Percentiles rank a stretch among this genome's conserved stretches.
These are phyloP conservation scores for Tricholauxania praeusta DNA, from an alignment of 2,888 invertebrate genomes.

Conservation along the genomic window DNA sequence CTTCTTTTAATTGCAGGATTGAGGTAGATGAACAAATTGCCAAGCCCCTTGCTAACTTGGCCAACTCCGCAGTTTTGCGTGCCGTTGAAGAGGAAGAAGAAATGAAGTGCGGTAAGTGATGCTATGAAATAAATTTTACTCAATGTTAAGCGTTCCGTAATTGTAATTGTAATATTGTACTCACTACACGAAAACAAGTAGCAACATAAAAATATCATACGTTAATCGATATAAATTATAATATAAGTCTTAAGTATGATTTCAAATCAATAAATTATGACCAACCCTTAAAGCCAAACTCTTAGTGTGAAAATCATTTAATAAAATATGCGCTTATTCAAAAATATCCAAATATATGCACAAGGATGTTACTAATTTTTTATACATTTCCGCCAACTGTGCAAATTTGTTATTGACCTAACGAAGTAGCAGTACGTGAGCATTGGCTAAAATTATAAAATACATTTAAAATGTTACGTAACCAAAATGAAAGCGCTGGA, in stretches of 20 bases:
- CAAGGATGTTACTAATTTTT: no score
- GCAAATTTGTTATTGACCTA: background rate
- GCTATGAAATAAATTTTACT: background rate
- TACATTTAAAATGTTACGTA: background rate
- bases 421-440: background rate
- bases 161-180: no score
- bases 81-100: constrained; percentile 88
- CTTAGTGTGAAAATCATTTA: constrained; percentile 28
- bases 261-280: no score
- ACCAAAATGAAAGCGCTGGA: background rate
- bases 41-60: constrained; percentile 84
- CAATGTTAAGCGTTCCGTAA: no score
- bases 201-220: no score
- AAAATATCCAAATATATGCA: no score
- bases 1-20: constrained; percentile 73
- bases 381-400: background rate
- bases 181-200: no score
- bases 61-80: constrained; percentile 86
- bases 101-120: constrained; percentile 73
- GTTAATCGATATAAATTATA: no score
- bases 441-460: constrained; percentile 7
- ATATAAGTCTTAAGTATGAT: no score
- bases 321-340: background rate
- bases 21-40: constrained; percentile 77
- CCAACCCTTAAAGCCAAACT: background rate